Evolutionary conservation across 2,113 vertebrate genomes (phyloP).

Genomic region (Pachycephala philippinensis): DNA sequence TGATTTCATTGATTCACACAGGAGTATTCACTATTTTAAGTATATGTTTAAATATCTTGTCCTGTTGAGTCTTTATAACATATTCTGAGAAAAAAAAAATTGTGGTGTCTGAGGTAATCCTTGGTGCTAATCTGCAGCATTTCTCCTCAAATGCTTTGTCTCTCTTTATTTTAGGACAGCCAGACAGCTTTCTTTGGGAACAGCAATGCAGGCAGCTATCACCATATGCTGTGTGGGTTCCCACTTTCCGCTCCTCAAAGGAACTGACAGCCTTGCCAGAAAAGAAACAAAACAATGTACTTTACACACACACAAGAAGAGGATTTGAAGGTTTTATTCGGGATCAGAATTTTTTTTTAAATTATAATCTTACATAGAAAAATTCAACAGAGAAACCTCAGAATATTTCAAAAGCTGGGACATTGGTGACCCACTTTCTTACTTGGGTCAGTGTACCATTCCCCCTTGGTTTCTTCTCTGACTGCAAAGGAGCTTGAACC

Average conservation of each 20-base stretch:
- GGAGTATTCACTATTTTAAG: neutral
- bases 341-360: neutral
- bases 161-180: neutral
- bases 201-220: neutral
- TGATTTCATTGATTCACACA: neutral
- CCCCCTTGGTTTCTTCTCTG: neutral
- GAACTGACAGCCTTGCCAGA: neutral
- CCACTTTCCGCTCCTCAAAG: constrained; percentile 15
- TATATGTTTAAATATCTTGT: neutral
- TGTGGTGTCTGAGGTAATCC: neutral
- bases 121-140: neutral
- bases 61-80: neutral
- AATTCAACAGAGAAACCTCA: neutral
- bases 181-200: constrained; percentile 22
- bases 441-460: neutral
- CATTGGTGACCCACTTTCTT: neutral
- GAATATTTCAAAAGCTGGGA: neutral
- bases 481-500: neutral
- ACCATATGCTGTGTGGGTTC: constrained; percentile 58
- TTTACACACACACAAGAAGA: neutral
- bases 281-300: neutral
- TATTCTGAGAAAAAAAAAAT: neutral
- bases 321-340: neutral
- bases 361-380: neutral
- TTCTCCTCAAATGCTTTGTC: neutral